Evolutionary conservation across 2,888 invertebrate genomes (phyloP), one percentile per base, ranked within the genome.

Genomic region (Cantharis rufa): DNA sequence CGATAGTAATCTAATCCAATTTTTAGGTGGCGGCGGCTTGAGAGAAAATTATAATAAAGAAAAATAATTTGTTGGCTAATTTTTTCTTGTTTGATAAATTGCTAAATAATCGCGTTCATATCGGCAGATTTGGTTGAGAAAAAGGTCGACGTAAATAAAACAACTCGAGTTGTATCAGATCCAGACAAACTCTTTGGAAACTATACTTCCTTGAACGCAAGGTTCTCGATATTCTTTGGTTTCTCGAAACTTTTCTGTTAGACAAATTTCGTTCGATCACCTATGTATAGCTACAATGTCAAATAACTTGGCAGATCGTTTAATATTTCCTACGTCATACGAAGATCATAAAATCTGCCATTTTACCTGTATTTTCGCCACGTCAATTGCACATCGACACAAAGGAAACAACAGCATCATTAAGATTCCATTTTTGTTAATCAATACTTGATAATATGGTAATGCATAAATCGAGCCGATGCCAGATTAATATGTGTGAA

Each of bases 221-320:
- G 0, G 48, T 48, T 48, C 9, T 9, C 5, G 48, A 48, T 48
- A 5, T 48, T 48, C 48, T n/a, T n/a, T n/a, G 9, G n/a, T 32
- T 32, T 32, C 5, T 32, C 3, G 32, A 32, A 32, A 32, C 32
- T 32, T 32, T 32, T 13, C 48, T 48, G 32, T 4, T 32, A 4
- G 32, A 13, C 2, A 32, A 32, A 32, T 32, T 32, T 13, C 18
- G 13, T 64, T 64, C 64, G 21, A 18, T 18, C 13, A 18, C 13
- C 69, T 27, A 27, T 69, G 72, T 48, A 48, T 72, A 62, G 18
- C 13, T 9, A 28, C 72, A 69, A 68, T 70, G 74, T 64, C 74
- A 74, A 74, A 74, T 74, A 70, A 70, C 70, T 74, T 74, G 74
- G 73, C 73, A 72, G 63, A 72, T 66, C 64, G 21, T 21, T 21